These are phyloP conservation scores for Trissolcus brochymenae DNA, from an alignment of 2,888 invertebrate genomes.

Conservation along the genomic window DNA sequence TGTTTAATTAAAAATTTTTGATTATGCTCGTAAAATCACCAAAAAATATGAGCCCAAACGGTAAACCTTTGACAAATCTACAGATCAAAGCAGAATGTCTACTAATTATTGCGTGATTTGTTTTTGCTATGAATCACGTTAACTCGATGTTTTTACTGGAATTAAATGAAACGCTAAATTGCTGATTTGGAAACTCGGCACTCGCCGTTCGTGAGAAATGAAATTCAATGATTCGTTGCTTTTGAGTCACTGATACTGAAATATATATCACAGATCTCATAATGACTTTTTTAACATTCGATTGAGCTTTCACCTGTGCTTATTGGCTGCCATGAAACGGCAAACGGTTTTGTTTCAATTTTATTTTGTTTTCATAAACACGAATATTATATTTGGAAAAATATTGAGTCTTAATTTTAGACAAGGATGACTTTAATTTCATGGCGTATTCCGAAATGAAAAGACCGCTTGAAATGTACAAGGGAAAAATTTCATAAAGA, in stretches of 20 bases:
- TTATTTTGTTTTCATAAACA: too few relatives aligned
- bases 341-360: too few relatives aligned
- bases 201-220: background rate
- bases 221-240: constrained; percentile 15
- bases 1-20: background rate
- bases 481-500: constrained; percentile 37
- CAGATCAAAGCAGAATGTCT: constrained; percentile 11
- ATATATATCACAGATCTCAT: too few relatives aligned
- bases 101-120: constrained; percentile 20
- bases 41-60: background rate
- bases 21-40: too few relatives aligned
- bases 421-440: constrained; percentile 20
- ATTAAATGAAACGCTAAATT: constrained; percentile 20
- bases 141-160: constrained; percentile 1
- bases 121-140: background rate
- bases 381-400: background rate
- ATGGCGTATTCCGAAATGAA: constrained; percentile 28
- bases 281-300: too few relatives aligned
- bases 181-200: background rate
- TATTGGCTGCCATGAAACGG: too few relatives aligned
- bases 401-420: constrained; percentile 6
- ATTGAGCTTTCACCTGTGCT: background rate
- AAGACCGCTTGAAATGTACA: constrained; percentile 19
- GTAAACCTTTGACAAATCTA: constrained; percentile 3
- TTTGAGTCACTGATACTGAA: background rate